phyloP scores from a whole-genome alignment of 2,888 invertebrate genomes.

The Rhamnusium bicolor region DNA sequence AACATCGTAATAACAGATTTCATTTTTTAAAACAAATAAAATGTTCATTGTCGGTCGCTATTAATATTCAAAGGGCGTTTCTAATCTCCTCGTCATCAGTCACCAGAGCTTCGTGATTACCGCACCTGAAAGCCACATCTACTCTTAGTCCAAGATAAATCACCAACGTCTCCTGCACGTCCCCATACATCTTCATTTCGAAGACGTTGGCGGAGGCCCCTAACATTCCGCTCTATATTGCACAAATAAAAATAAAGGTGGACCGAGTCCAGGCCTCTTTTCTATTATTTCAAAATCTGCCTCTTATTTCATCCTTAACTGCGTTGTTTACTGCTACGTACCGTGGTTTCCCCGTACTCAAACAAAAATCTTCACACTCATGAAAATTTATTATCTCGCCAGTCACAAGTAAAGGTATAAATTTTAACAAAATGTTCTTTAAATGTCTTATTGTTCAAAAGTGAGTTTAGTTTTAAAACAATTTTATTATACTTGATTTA shows the following conservation, averaged over 20 bases:
- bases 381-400: slow-evolving; percentile 22
- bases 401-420: slow-evolving; percentile 6
- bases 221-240: slow-evolving; percentile 39
- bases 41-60: background rate
- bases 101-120: slow-evolving; percentile 21
- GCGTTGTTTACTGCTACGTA: slow-evolving; percentile 40
- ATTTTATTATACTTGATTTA: background rate
- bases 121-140: slow-evolving; percentile 27
- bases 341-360: slow-evolving; percentile 1
- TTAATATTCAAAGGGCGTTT: slow-evolving; percentile 31
- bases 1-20: background rate
- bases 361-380: slow-evolving; percentile 22
- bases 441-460: slow-evolving; percentile 4
- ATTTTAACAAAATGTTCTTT: background rate
- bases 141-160: slow-evolving; percentile 22
- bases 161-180: slow-evolving; percentile 28
- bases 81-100: slow-evolving; percentile 35
- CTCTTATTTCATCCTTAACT: slow-evolving; percentile 49
- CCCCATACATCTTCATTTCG: slow-evolving; percentile 46
- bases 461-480: background rate
- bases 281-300: slow-evolving; percentile 49
- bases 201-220: slow-evolving; percentile 6
- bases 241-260: slow-evolving; percentile 48
- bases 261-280: slow-evolving; percentile 38
- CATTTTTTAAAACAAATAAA: slow-evolving; percentile 2